Evolutionary conservation across 2,888 invertebrate species (phyloP).

Genomic region (Catocala sponsa): DNA sequence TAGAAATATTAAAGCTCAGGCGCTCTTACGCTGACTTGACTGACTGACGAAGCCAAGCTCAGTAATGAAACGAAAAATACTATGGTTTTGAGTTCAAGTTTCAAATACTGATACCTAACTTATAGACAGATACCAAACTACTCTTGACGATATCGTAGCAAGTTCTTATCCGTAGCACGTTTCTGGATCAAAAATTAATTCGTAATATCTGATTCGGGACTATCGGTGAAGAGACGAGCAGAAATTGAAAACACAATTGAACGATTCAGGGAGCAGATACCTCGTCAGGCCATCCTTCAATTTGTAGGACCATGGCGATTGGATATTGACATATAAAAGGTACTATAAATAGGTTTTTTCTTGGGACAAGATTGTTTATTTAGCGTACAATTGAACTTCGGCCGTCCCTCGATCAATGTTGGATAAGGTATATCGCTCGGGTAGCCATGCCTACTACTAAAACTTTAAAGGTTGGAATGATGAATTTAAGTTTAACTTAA

Average conservation of each 20-base stretch:
- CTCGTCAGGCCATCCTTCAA: conserved; percentile 31
- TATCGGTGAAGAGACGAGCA: conserved; percentile 1
- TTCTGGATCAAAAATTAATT: conserved; percentile 1
- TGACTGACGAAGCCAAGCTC: too few species aligned
- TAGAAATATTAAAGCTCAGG: too few species aligned
- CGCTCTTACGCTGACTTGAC: too few species aligned
- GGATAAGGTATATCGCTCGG: conserved; percentile 45
- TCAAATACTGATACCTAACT: too few species aligned
- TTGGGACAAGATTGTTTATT: conserved; percentile 55
- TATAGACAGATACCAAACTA: too few species aligned
- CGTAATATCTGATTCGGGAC: not conserved
- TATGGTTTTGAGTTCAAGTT: too few species aligned
- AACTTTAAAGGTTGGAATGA: conserved; percentile 19
- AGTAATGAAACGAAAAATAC: too few species aligned
- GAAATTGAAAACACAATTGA: conserved; percentile 28
- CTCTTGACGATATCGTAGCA: too few species aligned
- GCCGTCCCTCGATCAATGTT: conserved; percentile 57
- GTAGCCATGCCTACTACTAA: conserved; percentile 23
- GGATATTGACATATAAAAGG: conserved; percentile 36
- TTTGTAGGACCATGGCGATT: conserved; percentile 40
- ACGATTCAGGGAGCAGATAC: conserved; percentile 21
- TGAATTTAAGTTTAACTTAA: conserved; percentile 12
- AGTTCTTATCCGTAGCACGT: not conserved
- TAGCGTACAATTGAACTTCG: conserved; percentile 51
- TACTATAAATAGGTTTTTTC: conserved; percentile 34